phyloP scores from a whole-genome alignment of 2,888 invertebrate species.

The Hartigia nigra region DNA sequence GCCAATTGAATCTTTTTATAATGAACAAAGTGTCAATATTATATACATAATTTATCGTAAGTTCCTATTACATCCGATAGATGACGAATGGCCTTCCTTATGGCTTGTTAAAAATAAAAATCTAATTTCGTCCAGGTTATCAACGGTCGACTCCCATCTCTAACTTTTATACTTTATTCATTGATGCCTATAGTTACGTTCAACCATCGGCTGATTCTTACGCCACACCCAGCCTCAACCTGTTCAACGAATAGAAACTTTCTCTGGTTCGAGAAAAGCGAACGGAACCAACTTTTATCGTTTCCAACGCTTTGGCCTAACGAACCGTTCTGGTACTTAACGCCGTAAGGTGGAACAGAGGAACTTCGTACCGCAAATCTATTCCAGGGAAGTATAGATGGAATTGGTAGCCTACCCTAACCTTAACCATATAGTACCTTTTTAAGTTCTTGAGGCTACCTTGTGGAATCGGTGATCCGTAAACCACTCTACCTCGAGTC shows the following conservation, averaged over 20 bases:
- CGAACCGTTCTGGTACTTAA: constrained; percentile 40
- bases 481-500: neutral
- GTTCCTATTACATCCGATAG: too few relatives aligned
- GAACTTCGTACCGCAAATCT: neutral
- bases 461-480: neutral
- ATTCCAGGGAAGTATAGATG: neutral
- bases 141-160: too few relatives aligned
- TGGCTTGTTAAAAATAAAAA: too few relatives aligned
- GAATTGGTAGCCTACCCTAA: neutral
- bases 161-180: neutral
- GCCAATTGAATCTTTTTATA: neutral
- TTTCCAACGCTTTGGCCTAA: constrained; percentile 30
- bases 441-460: neutral
- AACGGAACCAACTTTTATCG: constrained; percentile 15
- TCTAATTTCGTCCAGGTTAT: too few relatives aligned
- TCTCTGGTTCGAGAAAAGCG: neutral
- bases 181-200: neutral
- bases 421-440: neutral
- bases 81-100: too few relatives aligned
- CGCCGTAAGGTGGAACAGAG: constrained; percentile 12
- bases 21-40: neutral
- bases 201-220: neutral
- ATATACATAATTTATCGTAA: too few relatives aligned
- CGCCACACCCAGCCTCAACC: neutral
- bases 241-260: neutral